Evolutionary conservation across 2,113 vertebrate genomes (phyloP).

Genomic region (Otolemur garnettii): DNA sequence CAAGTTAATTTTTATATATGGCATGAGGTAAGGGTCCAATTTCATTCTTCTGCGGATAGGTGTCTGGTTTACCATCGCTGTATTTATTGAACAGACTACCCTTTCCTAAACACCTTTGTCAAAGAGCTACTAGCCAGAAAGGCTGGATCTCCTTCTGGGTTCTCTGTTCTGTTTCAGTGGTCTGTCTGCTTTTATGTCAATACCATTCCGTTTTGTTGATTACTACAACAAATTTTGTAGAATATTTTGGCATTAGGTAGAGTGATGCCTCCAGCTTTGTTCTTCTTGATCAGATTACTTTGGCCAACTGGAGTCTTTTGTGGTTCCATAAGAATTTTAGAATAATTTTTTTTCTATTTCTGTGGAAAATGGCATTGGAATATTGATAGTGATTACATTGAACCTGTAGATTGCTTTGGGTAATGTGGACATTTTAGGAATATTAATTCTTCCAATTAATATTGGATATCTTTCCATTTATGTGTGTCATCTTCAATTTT

Average conservation of each 20-base stretch:
- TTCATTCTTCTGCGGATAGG: background rate
- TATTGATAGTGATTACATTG: background rate
- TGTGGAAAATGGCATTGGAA: background rate
- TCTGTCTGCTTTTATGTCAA: background rate
- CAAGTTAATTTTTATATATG: background rate
- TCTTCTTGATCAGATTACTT: background rate
- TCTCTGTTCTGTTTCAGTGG: background rate
- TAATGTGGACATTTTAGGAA: background rate
- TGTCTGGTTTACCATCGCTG: background rate
- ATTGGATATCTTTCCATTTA: background rate
- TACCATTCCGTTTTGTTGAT: background rate
- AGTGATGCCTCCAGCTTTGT: background rate
- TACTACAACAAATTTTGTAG: background rate
- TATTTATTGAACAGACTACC: background rate
- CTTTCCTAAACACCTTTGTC: background rate
- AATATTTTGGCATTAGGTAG: background rate
- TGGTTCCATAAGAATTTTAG: background rate
- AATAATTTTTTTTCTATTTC: background rate
- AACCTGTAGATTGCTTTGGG: background rate
- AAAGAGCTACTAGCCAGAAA: background rate
- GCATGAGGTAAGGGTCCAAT: background rate
- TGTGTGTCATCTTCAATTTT: background rate
- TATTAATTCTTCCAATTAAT: background rate
- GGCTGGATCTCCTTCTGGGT: background rate
- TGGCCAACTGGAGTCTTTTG: background rate